Evolutionary conservation across 23 tunicate species (phyloP).

Genomic region (Ascidia mentula): DNA sequence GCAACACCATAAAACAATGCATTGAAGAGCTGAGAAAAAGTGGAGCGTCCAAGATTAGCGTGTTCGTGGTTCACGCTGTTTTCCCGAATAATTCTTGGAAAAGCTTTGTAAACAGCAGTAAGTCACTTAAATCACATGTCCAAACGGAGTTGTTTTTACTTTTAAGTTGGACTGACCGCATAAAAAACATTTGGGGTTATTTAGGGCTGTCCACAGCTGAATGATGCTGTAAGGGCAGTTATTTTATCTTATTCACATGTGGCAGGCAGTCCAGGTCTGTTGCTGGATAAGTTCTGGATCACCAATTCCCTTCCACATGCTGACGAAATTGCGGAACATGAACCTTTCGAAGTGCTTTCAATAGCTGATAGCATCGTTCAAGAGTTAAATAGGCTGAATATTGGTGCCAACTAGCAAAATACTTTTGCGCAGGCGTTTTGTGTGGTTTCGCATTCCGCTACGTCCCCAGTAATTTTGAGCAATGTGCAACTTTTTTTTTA

Average conservation of each 20-base stretch:
- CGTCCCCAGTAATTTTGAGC: neutral
- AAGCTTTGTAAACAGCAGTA: slow-evolving; percentile 11
- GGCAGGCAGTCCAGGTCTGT: too few species aligned
- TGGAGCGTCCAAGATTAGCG: slow-evolving; percentile 74
- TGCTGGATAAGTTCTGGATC: slow-evolving; percentile 67
- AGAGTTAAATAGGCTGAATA: neutral
- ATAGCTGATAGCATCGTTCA: slow-evolving; percentile 41
- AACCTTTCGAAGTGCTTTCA: slow-evolving; percentile 72
- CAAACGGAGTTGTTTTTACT: too few species aligned
- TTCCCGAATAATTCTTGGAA: slow-evolving; percentile 79
- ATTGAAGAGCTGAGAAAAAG: slow-evolving; percentile 16
- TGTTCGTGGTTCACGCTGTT: slow-evolving; percentile 78
- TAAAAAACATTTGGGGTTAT: too few species aligned
- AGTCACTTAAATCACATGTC: too few species aligned
- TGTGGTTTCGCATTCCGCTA: too few species aligned
- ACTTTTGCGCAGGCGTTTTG: too few species aligned
- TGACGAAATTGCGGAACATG: slow-evolving; percentile 40
- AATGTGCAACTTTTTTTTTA: neutral
- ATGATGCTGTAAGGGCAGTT: too few species aligned
- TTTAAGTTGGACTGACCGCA: too few species aligned
- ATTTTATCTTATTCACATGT: too few species aligned
- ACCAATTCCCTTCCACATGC: slow-evolving; percentile 90
- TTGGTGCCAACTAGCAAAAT: neutral
- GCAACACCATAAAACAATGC: slow-evolving; percentile 65
- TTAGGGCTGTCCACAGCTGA: too few species aligned